Base-by-base conservation (phyloP, 2,113 vertebrate genomes). In the Camelus bactrianus region DNA sequence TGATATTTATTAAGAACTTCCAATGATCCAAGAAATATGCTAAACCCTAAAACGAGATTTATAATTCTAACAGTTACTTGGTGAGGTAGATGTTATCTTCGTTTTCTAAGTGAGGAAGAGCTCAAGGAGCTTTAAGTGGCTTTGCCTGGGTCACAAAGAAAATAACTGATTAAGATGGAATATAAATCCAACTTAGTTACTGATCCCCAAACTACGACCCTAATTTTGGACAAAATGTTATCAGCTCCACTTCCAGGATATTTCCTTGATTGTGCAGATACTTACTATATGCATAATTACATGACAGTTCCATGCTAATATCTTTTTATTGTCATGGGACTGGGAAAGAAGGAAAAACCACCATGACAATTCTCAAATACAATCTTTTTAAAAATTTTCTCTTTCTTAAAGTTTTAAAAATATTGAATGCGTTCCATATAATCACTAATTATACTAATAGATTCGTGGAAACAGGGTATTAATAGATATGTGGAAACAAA, bases 391-490 rank as follows among this genome's bases (percentile, higher is more conserved):
- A 38, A 48, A 79, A 11, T 89, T 60, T 72, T n/a, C 46, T 91
- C 70, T 86, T 95, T 84, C 92, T 84, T 70, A 85, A 46, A 8
- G 60, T 94, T 97, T 86, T 87, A 96, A 80, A 90, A 83, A 76
- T 89, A 96, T 46, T 92, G 70, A 97, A 97, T 96, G 95, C 46
- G 82, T 90, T 91, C 73, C 17, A 87, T 97, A 64, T 95, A 95
- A 93, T 96, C 87, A 97, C 89, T 91, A 97, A 85, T 97, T 98
- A 67, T 86, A 90, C 96, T 98, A 97, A 93, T 81, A 97, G 82
- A 90, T 95, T 97, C 93, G 17, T 97, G 86, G 91, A 98, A 98
- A 97, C 38, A 97, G 69, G 42, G 12, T 92, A 96, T 97, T 98
- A 98, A 95, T 82, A 98, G 93, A 72, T 87, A 98, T 69, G 8